Conservation (phyloP, 2,797 vertebrate genomes). For the Octomys mimax region DNA sequence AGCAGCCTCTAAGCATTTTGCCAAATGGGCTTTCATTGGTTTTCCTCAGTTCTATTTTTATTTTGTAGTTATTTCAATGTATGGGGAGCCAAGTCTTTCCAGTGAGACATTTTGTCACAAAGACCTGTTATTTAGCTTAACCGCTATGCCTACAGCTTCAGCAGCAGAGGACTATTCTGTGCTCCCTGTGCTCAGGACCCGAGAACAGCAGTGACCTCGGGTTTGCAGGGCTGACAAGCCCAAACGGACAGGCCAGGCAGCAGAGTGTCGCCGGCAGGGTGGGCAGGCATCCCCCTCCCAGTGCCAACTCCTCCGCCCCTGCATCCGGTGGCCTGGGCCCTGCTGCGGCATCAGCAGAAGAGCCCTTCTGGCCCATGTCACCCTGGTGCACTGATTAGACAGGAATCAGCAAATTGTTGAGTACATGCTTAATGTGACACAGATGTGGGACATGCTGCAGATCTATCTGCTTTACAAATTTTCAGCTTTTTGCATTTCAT, state of each 20-base stretch:
- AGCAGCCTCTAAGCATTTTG: slow-evolving; percentile 38
- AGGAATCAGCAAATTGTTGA: slow-evolving; percentile 88
- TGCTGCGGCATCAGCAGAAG: slow-evolving; percentile 81
- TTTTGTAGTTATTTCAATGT: slow-evolving; percentile 65
- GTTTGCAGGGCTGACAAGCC: background rate
- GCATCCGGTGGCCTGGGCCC: slow-evolving; percentile 81
- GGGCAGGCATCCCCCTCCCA: slow-evolving; percentile 50
- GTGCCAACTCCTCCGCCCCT: slow-evolving; percentile 77
- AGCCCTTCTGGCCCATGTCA: slow-evolving; percentile 86
- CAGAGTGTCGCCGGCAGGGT: slow-evolving; percentile 37
- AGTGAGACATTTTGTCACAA: slow-evolving; percentile 42
- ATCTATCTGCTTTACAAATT: slow-evolving; percentile 87
- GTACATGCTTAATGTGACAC: slow-evolving; percentile 88
- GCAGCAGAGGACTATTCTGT: slow-evolving; percentile 20
- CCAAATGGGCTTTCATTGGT: slow-evolving; percentile 37
- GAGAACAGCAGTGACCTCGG: background rate
- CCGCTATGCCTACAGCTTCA: background rate
- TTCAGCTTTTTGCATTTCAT: slow-evolving; percentile 89
- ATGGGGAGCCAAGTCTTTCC: slow-evolving; percentile 57
- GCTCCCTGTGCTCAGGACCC: background rate
- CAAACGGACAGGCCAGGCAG: background rate
- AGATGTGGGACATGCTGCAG: slow-evolving; percentile 89
- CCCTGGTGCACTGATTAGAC: slow-evolving; percentile 88
- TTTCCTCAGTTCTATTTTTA: slow-evolving; percentile 73
- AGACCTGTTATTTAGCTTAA: slow-evolving; percentile 71